Base-by-base conservation (phyloP, 2,113 vertebrate genomes). In the Theropithecus gelada region DNA sequence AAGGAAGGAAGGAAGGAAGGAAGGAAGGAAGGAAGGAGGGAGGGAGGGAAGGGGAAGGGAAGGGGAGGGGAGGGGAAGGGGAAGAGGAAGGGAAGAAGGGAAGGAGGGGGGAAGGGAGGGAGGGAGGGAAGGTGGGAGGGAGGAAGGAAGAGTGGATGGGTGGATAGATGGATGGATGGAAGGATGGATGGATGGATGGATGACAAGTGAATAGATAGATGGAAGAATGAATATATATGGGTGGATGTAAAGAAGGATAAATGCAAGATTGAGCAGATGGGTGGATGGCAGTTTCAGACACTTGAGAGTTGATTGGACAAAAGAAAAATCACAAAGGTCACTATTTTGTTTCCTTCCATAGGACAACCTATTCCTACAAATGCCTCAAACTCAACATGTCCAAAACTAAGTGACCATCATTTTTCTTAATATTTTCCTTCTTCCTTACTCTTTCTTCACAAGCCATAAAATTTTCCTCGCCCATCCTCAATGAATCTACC, bases 161-260 rank as follows among this genome's bases (percentile, higher is more conserved):
- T 23, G 55, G 55, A 8, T 57, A 0, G 6, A 55, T 55, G 57
- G 57, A 48, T 16, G n/a, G 27, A 9, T 18, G 20, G 16, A 32
- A 2, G 43, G 43, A 3, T 0, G 1, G 32, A 20, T 0, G 7
- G n/a, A 32, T 2, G 7, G 48, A 43, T 45, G 27, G 30, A 30
- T 64, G 61, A 64, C 61, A 64, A 30, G 61, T 64, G 27, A 64
- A 64, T 64, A 13, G 5, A 30, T 13, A 64, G 27, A 64, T 64
- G 61, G 27, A 64, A 64, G 61, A 14, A 30, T 64, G 27, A 30
- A 64, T 64, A 6, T 14, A 14, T 30, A 14, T 14, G 2, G 27
- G 27, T 64, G 61, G 61, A 64, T 64, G 61, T 27, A 32, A 32
- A 64, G 12, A 64, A 61, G 61, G 61, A 64, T 30, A 64, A 64